Evolutionary conservation across 2,797 vertebrate genomes (phyloP), one percentile per base, ranked within the genome.

Genomic region (Champsocephalus esox): DNA sequence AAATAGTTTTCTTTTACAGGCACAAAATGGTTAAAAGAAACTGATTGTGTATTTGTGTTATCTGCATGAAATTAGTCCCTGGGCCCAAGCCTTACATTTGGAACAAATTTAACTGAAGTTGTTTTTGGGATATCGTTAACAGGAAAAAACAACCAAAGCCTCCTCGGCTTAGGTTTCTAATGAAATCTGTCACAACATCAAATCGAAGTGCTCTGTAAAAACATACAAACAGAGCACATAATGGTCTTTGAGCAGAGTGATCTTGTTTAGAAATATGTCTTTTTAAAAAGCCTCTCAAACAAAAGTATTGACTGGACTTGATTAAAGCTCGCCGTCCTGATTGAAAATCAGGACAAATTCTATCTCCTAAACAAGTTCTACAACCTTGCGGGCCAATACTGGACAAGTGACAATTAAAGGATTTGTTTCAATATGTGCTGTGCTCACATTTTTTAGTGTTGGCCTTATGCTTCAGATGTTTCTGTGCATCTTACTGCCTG

Each of bases 391-490:
- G 59, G 70, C 62, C 77, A 13, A 34, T 9, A 13, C 59, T 24
- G 61, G 67, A 63, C 12, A 12, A 43, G 52, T 87, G 84, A 83
- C 86, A 86, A 84, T 88, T 87, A 87, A 82, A 82, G 62, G 75
- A 86, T 82, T 80, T 70, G 82, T 83, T 75, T 79, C 84, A 70
- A 75, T 83, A 77, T 70, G 64, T 62, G 52, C 43, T 66, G 54
- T 61, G 41, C 62, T 81, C 61, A 38, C 58, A 67, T 75, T 54
- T 54, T 10, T 28, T 73, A 70, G 76, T 61, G 66, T 13, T 38
- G 56, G 21, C 46, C 57, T 75, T 67, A 69, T 56, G 54, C 46
- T 48, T 62, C 64, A 56, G 41, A 78, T 44, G 32, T 45, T 72
- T 43, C 65, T 63, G 56, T 74, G 45, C 70, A 70, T 74, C 57